phyloP scores from a whole-genome alignment of 2,113 vertebrate species.

The Caranx ignobilis region DNA sequence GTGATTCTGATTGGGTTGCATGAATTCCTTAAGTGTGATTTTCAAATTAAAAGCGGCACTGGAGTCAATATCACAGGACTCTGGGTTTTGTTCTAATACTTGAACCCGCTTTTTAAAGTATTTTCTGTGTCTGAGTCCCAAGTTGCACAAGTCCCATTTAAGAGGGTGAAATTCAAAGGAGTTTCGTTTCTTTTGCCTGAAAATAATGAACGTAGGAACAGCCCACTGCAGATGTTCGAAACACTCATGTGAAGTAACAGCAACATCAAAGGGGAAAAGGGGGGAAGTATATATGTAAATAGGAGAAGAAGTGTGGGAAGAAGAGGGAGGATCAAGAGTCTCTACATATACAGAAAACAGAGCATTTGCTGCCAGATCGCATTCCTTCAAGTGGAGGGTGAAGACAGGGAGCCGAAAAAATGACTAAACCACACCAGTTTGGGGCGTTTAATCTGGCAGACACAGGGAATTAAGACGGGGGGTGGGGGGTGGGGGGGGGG shows the following conservation, averaged over 20 bases:
- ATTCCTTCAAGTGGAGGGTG: slow-evolving; percentile 93
- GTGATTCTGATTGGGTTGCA: neutral
- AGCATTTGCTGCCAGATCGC: slow-evolving; percentile 92
- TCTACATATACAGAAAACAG: slow-evolving; percentile 84
- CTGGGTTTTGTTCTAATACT: neutral
- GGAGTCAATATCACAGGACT: neutral
- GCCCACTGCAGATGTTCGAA: slow-evolving; percentile 59
- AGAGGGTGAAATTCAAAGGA: slow-evolving; percentile 30
- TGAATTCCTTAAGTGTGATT: neutral
- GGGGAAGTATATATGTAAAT: slow-evolving; percentile 84
- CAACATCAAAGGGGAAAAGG: slow-evolving; percentile 80
- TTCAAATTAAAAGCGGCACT: neutral
- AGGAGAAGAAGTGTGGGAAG: slow-evolving; percentile 82
- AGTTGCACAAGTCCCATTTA: slow-evolving; percentile 39
- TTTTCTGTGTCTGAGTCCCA: slow-evolving; percentile 1
- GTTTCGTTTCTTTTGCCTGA: slow-evolving; percentile 20
- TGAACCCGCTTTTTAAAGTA: slow-evolving; percentile 26
- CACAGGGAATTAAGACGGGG: slow-evolving; percentile 85
- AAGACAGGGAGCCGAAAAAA: slow-evolving; percentile 91
- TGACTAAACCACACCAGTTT: slow-evolving; percentile 90
- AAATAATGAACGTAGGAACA: slow-evolving; percentile 44
- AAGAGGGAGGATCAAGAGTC: slow-evolving; percentile 74
- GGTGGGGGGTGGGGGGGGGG: neutral
- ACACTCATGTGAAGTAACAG: slow-evolving; percentile 98
- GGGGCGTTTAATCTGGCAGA: slow-evolving; percentile 96